Conservation (phyloP, 2,113 vertebrate genomes). For the Corythaixoides concolor region DNA sequence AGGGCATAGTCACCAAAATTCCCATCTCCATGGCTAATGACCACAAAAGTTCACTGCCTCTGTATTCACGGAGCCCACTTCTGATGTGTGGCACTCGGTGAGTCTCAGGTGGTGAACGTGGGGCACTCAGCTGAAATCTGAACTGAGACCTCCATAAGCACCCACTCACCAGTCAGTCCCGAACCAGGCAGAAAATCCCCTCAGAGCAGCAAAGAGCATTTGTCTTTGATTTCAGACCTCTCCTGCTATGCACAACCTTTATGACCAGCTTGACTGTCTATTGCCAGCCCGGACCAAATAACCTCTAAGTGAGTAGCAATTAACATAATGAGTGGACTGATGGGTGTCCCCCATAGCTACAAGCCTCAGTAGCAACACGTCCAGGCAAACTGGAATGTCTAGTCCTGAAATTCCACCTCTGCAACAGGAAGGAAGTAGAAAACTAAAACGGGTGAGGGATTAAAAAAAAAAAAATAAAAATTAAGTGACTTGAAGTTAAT, state of each 20-base stretch:
- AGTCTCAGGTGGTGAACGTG: not conserved
- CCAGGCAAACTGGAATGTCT: constrained; percentile 67
- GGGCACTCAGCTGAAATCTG: not conserved
- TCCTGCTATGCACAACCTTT: constrained; percentile 56
- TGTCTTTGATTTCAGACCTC: constrained; percentile 43
- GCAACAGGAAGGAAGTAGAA: constrained; percentile 32
- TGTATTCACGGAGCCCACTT: not conserved
- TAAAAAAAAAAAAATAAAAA: not conserved
- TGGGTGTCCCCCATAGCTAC: constrained; percentile 61
- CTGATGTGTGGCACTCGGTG: not conserved
- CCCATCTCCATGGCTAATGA: not conserved
- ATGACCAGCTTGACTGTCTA: constrained; percentile 39
- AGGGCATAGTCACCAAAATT: not conserved
- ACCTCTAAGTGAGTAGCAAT: constrained; percentile 69
- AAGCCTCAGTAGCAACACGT: constrained; percentile 57
- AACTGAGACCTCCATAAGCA: not conserved
- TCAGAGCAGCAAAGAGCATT: not conserved
- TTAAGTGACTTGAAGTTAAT: not conserved
- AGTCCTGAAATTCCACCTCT: constrained; percentile 41
- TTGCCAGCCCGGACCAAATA: constrained; percentile 62
- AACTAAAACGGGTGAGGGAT: constrained; percentile 7
- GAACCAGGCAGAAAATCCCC: not conserved
- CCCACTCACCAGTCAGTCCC: not conserved
- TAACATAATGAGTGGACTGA: constrained; percentile 70
- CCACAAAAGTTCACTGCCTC: not conserved